Base-by-base conservation (phyloP, 2,888 invertebrate genomes). In the Pemphredon lugubris region DNA sequence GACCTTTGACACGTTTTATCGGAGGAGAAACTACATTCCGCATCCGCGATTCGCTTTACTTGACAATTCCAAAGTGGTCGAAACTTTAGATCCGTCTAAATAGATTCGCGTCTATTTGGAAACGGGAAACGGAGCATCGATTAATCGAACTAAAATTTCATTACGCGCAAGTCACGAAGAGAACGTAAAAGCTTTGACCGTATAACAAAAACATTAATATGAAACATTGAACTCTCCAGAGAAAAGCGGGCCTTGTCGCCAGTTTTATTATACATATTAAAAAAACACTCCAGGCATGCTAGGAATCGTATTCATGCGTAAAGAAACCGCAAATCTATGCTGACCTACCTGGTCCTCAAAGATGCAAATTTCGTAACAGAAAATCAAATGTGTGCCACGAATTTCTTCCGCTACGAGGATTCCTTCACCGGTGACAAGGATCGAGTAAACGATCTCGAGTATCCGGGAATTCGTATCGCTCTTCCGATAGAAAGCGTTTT, bases 401-500 rank as follows among this genome's bases (percentile, higher is more conserved):
- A n/a, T n/a, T 13, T 5, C 9, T 13, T 13, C 3, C 11, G 6
- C 16, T 1, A 11, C 13, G 23, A 51, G 11, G 44, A 16, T 1
- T 5, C 16, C 3, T 16, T 42, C 1, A 11, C 1, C 18, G 40
- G 16, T 5, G 40, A 42, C 16, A 13, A 42, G 1, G 16, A n/a
- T 13, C 14, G 16, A 7, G 21, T 26, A 7, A n/a, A 7, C 0
- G 39, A 30, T 53, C 60, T n/a, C 11, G 39, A 20, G 44, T 48
- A 37, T 32, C 39, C 16, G 42, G 78, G 72, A 72, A 78, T 78
- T 64, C 55, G 37, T 58, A 48, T 65, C n/a, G 60, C 67, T 69
- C 50, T n/a, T n/a, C 32, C 42, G 48, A 32, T 73, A 73, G 78
- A 78, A 78, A 78, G 79, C 67, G 73, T 78, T 79, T 78, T 79